Conservation (phyloP, 2,888 invertebrate species). For the Lycocerus yunnanus region DNA sequence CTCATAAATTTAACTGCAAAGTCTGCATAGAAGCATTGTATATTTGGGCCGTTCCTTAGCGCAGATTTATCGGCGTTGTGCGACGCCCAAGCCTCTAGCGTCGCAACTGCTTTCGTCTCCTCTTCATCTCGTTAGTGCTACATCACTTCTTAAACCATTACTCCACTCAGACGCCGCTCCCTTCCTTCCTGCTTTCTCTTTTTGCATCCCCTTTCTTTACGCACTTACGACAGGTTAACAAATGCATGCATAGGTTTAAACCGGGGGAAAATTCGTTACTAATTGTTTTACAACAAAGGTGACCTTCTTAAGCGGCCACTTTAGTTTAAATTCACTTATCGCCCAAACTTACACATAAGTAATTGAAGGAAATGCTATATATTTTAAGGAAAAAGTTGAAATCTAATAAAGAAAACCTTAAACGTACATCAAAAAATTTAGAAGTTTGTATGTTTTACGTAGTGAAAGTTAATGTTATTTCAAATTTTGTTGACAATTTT, state of each 20-base stretch:
- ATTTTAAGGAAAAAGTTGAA: background rate
- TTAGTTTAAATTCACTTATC: background rate
- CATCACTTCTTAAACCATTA: slow-evolving; percentile 39
- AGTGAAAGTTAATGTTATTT: background rate
- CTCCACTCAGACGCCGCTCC: slow-evolving; percentile 38
- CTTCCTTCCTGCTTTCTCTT: slow-evolving; percentile 33
- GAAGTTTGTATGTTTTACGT: background rate
- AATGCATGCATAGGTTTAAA: slow-evolving; percentile 3
- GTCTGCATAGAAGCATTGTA: slow-evolving; percentile 41
- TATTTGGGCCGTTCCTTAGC: slow-evolving; percentile 41
- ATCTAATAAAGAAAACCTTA: background rate
- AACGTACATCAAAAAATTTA: background rate
- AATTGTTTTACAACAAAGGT: background rate
- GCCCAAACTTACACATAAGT: background rate
- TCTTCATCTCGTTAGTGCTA: slow-evolving; percentile 41
- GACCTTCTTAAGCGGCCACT: background rate
- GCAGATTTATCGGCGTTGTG: slow-evolving; percentile 39
- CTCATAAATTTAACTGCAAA: slow-evolving; percentile 42
- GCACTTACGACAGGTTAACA: slow-evolving; percentile 17
- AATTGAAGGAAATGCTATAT: background rate
- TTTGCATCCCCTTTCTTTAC: slow-evolving; percentile 17
- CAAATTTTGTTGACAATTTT: background rate
- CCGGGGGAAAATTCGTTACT: background rate
- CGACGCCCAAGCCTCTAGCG: slow-evolving; percentile 32
- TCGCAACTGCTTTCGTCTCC: slow-evolving; percentile 35